A percentile compares a stretch with the other conserved stretches of the same genome.
Conservation (phyloP, 2,888 invertebrate species). For the Cistogaster globosa region DNA sequence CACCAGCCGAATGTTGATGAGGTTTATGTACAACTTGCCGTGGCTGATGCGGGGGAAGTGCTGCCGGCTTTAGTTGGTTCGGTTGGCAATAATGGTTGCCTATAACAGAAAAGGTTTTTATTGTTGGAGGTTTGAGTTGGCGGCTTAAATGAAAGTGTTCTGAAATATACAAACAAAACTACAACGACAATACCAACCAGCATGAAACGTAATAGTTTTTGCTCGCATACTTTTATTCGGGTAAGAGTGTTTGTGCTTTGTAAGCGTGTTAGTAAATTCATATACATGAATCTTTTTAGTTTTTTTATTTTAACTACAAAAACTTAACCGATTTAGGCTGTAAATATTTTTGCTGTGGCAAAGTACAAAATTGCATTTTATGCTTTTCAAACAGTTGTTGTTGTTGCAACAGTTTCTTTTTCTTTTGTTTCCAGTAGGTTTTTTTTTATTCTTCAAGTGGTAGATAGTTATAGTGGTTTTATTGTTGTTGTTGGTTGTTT, state of each 20-base stretch:
- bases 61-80: background rate
- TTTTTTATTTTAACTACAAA: constrained; percentile 58
- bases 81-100: constrained; percentile 14
- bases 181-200: background rate
- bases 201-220: constrained; percentile 29
- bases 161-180: background rate
- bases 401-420: constrained; percentile 51
- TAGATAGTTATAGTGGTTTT: constrained; percentile 10
- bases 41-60: background rate
- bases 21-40: constrained; percentile 28
- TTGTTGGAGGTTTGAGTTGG: constrained; percentile 51
- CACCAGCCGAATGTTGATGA: constrained; percentile 61
- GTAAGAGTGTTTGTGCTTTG: background rate
- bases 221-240: background rate
- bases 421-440: constrained; percentile 44
- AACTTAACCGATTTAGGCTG: constrained; percentile 81
- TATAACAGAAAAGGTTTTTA: constrained; percentile 35
- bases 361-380: constrained; percentile 70
- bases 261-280: constrained; percentile 11
- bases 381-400: constrained; percentile 59
- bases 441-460: constrained; percentile 9
- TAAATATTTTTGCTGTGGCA: constrained; percentile 76
- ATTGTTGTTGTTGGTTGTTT: background rate
- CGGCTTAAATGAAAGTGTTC: constrained; percentile 29
- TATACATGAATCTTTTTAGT: constrained; percentile 47